These are phyloP conservation scores for Micromussa lordhowensis DNA, from an alignment of 92 coral and sea anemone species.

Conservation along the genomic window DNA sequence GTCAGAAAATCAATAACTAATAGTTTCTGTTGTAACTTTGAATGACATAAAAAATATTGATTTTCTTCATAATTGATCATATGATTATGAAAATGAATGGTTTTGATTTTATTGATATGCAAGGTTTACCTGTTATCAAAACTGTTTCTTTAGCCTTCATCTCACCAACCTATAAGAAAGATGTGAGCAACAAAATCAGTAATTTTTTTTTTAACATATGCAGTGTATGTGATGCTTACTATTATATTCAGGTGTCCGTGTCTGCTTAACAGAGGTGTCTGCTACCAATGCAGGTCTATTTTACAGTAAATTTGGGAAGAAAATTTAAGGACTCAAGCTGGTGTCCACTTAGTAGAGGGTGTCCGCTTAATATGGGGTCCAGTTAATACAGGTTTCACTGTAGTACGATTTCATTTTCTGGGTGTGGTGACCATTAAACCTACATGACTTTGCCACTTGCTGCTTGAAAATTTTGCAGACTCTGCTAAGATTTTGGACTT, in stretches of 20 bases:
- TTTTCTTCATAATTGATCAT: background rate
- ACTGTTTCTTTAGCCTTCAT: slow-evolving; percentile 79
- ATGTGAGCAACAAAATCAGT: background rate
- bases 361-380: no score
- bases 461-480: background rate
- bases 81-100: background rate
- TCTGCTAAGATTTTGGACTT: background rate
- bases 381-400: no score
- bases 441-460: background rate
- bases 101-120: background rate
- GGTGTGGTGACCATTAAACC: background rate
- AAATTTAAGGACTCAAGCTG: no score
- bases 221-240: no score
- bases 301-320: no score
- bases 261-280: no score
- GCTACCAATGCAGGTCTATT: no score
- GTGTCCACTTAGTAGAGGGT: no score
- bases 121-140: slow-evolving; percentile 73
- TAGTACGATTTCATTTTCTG: no score
- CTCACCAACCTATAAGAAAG: slow-evolving; percentile 68
- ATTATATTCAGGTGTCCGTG: no score
- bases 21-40: background rate
- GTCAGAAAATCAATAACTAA: background rate
- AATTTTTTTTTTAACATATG: background rate
- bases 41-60: background rate